These are phyloP conservation scores for Venustaconcha ellipsiformis DNA, from an alignment of 1,140 invertebrate species.

Conservation along the genomic window DNA sequence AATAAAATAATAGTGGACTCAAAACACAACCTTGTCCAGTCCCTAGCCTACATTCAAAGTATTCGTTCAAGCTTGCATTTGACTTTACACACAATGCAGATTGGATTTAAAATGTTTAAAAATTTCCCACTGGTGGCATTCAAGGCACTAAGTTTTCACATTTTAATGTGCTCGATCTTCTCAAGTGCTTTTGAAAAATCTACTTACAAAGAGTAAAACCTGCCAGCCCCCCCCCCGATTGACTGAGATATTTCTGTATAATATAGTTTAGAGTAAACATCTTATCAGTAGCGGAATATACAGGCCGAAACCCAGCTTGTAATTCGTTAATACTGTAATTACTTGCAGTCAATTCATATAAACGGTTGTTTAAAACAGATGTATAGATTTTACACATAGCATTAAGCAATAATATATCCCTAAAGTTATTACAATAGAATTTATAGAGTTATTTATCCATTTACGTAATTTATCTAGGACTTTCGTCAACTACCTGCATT, in stretches of 20 bases:
- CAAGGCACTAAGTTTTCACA: conserved; percentile 3
- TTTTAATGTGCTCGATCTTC: conserved; percentile 7
- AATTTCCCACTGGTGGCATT: conserved; percentile 12
- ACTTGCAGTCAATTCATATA: conserved; percentile 10
- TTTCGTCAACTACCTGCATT: too few species aligned
- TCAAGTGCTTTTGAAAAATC: conserved; percentile 28
- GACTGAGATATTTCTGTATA: conserved; percentile 22
- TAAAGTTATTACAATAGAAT: neutral
- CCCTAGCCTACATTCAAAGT: too few species aligned
- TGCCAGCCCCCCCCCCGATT: conserved; percentile 12
- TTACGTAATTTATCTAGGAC: too few species aligned
- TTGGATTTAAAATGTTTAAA: conserved; percentile 3
- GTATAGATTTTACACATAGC: conserved; percentile 16
- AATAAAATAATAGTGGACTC: neutral
- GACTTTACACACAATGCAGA: neutral
- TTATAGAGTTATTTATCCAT: too few species aligned
- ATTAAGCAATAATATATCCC: conserved; percentile 26
- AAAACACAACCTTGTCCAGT: too few species aligned
- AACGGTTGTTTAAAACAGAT: conserved; percentile 6
- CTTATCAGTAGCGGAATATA: conserved; percentile 23
- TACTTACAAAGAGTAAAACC: conserved; percentile 20
- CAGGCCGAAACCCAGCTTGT: conserved; percentile 17
- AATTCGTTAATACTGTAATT: conserved; percentile 16
- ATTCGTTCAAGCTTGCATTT: too few species aligned
- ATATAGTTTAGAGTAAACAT: conserved; percentile 18